A percentile compares a stretch with the other conserved stretches of the same genome.
These are phyloP conservation scores for Coenonympha glycerion DNA, from an alignment of 2,888 invertebrate species.

Conservation along the genomic window DNA sequence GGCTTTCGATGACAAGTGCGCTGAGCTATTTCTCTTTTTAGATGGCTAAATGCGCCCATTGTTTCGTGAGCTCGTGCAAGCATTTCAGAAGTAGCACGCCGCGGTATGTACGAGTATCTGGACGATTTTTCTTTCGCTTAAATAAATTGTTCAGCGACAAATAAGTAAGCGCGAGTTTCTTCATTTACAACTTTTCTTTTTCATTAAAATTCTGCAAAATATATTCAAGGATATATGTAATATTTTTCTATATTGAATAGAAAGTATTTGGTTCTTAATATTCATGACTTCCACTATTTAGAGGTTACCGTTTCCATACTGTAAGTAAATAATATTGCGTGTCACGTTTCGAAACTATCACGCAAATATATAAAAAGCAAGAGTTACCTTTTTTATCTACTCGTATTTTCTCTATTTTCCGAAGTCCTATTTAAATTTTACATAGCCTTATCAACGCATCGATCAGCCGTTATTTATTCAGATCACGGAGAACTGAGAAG, in stretches of 20 bases:
- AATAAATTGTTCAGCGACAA: constrained; percentile 31
- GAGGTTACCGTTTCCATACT: too few species aligned
- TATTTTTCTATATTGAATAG: too few species aligned
- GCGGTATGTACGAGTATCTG: constrained; percentile 33
- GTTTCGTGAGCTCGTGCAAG: constrained; percentile 50
- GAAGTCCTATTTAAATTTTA: constrained; percentile 60
- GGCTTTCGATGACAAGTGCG: constrained; percentile 71
- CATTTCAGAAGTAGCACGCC: constrained; percentile 42
- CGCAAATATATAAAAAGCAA: not conserved
- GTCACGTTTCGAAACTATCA: not conserved
- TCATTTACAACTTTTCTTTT: constrained; percentile 10
- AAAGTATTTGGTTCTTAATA: too few species aligned
- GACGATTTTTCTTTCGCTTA: constrained; percentile 29
- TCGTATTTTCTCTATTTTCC: constrained; percentile 50
- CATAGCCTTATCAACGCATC: constrained; percentile 66
- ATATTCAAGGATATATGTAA: too few species aligned
- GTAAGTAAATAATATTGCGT: too few species aligned
- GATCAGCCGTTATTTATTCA: constrained; percentile 67
- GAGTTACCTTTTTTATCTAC: constrained; percentile 36
- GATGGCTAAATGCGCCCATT: constrained; percentile 67
- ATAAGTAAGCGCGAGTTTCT: constrained; percentile 43
- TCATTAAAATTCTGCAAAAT: constrained; percentile 3
- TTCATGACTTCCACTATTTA: too few species aligned
- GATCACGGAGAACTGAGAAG: constrained; percentile 61
- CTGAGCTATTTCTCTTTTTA: constrained; percentile 65